These are phyloP conservation scores for Nephila pilipes DNA, from an alignment of 1,140 invertebrate species.

Conservation along the genomic window DNA sequence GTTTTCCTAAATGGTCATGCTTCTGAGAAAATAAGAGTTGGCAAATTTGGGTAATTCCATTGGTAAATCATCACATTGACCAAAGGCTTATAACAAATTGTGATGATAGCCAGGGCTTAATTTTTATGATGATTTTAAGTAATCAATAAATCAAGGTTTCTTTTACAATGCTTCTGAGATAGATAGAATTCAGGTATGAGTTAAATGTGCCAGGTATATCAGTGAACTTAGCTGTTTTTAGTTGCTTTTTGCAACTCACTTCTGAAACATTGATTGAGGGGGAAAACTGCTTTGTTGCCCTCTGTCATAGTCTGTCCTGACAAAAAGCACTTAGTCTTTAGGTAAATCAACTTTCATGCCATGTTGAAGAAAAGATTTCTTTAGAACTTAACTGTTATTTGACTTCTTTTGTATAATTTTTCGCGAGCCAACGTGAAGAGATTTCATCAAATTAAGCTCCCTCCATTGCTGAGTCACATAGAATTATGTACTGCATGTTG, in stretches of 20 bases:
- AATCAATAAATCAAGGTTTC: slow-evolving; percentile 29
- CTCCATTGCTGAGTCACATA: slow-evolving; percentile 74
- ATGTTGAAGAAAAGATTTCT: slow-evolving; percentile 47
- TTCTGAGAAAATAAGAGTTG: no score
- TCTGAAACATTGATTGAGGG: slow-evolving; percentile 25
- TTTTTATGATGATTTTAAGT: slow-evolving; percentile 51
- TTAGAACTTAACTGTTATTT: background rate
- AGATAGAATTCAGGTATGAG: slow-evolving; percentile 52
- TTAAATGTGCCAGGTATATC: slow-evolving; percentile 44
- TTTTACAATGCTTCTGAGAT: slow-evolving; percentile 38
- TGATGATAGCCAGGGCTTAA: slow-evolving; percentile 54
- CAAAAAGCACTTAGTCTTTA: slow-evolving; percentile 69
- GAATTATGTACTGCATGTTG: slow-evolving; percentile 73
- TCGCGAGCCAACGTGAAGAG: slow-evolving; percentile 31
- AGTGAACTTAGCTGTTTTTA: slow-evolving; percentile 48
- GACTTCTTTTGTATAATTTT: slow-evolving; percentile 41
- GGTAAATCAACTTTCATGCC: slow-evolving; percentile 56
- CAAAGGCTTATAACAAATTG: slow-evolving; percentile 58
- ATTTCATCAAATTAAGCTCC: slow-evolving; percentile 67
- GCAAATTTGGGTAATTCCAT: slow-evolving; percentile 24
- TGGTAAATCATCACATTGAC: slow-evolving; percentile 59
- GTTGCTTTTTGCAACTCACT: slow-evolving; percentile 52
- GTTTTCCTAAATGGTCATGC: no score
- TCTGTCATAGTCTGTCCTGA: slow-evolving; percentile 36
- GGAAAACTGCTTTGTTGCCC: slow-evolving; percentile 53